Percentiles rank a stretch among this genome's conserved stretches.
These are phyloP conservation scores for Calephelis virginiensis DNA, from an alignment of 1,140 invertebrate species.

Conservation along the genomic window DNA sequence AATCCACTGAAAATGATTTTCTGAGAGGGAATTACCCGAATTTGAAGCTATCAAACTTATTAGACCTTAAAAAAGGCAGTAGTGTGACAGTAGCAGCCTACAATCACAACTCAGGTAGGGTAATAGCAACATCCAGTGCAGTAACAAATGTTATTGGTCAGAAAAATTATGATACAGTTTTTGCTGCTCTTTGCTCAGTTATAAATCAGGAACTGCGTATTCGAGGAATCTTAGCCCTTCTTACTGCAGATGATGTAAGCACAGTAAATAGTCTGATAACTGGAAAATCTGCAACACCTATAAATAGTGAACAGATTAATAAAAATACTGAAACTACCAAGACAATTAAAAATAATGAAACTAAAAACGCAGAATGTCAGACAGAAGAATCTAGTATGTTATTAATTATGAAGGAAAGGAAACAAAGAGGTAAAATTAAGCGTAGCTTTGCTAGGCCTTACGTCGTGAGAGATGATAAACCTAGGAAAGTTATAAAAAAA, in stretches of 20 bases:
- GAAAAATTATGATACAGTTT: conserved; percentile 51
- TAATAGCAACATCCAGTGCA: conserved; percentile 47
- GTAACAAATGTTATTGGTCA: conserved; percentile 53
- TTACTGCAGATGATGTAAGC: conserved; percentile 29
- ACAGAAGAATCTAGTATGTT: conserved; percentile 34
- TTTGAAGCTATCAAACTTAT: conserved; percentile 38
- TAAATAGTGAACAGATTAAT: too few relatives aligned
- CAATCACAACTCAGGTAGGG: conserved; percentile 4
- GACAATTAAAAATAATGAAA: neutral
- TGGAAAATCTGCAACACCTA: too few relatives aligned
- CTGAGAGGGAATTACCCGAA: conserved; percentile 46
- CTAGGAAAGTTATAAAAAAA: conserved; percentile 17
- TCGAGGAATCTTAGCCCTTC: conserved; percentile 45
- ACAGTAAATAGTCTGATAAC: too few relatives aligned
- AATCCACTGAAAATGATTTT: conserved; percentile 41
- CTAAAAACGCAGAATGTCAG: conserved; percentile 20
- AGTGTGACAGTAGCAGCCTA: conserved; percentile 46
- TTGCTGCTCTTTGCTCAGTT: conserved; percentile 47
- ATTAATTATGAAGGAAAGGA: conserved; percentile 28
- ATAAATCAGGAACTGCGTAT: conserved; percentile 50
- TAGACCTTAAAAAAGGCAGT: conserved; percentile 38
- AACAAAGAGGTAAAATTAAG: conserved; percentile 3
- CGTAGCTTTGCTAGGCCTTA: conserved; percentile 23
- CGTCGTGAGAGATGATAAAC: conserved; percentile 25
- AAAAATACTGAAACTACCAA: conserved; percentile 7